phyloP scores from a whole-genome alignment of 2,797 vertebrate genomes.

The Chrosomus eos region DNA sequence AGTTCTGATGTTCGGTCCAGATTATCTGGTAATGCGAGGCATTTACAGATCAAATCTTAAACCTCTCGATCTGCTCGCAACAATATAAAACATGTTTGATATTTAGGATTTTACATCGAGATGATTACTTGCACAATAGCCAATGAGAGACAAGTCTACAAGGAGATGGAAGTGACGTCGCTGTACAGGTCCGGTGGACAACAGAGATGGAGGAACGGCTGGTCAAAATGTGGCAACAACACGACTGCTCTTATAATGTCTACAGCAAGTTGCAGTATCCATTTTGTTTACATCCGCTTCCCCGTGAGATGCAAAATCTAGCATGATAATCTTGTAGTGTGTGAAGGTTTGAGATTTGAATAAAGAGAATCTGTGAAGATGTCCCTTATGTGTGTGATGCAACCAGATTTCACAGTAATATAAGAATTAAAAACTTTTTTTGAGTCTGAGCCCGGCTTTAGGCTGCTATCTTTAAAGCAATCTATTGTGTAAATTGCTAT shows the following conservation, averaged over 20 bases:
- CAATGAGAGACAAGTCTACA: no score
- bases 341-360: neutral
- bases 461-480: neutral
- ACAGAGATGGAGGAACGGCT: neutral
- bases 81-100: no score
- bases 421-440: neutral
- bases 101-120: no score
- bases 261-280: neutral
- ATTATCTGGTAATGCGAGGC: no score
- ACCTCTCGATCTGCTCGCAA: no score
- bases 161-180: no score
- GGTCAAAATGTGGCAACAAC: neutral
- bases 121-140: no score
- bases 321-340: neutral
- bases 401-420: neutral
- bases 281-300: neutral
- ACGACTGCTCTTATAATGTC: neutral
- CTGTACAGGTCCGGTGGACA: no score
- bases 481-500: neutral
- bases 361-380: no score
- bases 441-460: neutral
- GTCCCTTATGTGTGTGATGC: neutral
- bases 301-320: no score
- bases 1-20: no score
- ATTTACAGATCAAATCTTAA: no score